A percentile compares a stretch with the other conserved stretches of the same genome.
phyloP scores from a whole-genome alignment of 2,113 vertebrate genomes.

The Picathartes gymnocephalus region DNA sequence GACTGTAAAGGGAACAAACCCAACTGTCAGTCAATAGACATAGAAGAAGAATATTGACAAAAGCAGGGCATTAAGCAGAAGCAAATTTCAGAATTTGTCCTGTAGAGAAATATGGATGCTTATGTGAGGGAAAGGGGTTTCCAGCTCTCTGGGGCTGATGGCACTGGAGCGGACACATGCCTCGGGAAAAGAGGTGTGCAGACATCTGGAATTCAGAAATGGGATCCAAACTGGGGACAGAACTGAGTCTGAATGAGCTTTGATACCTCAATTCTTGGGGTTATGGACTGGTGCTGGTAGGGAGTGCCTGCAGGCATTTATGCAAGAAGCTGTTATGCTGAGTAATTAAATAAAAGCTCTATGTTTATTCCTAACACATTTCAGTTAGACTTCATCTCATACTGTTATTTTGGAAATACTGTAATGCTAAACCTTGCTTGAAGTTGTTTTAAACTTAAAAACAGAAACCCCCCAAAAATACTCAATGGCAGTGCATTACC shows the following conservation, averaged over 20 bases:
- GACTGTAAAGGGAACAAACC: not conserved
- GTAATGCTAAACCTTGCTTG: not conserved
- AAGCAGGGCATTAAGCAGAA: not conserved
- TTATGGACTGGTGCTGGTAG: not conserved
- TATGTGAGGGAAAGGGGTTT: not conserved
- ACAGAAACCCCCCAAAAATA: not conserved
- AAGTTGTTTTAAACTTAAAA: not conserved
- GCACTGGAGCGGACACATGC: fast-evolving
- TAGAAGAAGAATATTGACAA: not conserved
- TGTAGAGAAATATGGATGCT: not conserved
- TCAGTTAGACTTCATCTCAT: not conserved
- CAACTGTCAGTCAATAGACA: not conserved
- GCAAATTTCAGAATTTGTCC: not conserved
- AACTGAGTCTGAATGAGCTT: not conserved
- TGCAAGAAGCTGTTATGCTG: not conserved
- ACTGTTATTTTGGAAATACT: not conserved
- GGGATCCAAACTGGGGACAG: not conserved
- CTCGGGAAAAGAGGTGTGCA: not conserved
- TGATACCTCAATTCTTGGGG: not conserved
- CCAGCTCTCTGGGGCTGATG: not conserved
- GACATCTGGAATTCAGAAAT: not conserved
- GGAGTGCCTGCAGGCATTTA: not conserved
- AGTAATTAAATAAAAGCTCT: not conserved
- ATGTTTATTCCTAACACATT: not conserved
- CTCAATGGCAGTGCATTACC: not conserved